Evolutionary conservation across 92 coral and sea anemone genomes (phyloP), one percentile per base, ranked within the genome.

Genomic region (Epizoanthus illoricatus): DNA sequence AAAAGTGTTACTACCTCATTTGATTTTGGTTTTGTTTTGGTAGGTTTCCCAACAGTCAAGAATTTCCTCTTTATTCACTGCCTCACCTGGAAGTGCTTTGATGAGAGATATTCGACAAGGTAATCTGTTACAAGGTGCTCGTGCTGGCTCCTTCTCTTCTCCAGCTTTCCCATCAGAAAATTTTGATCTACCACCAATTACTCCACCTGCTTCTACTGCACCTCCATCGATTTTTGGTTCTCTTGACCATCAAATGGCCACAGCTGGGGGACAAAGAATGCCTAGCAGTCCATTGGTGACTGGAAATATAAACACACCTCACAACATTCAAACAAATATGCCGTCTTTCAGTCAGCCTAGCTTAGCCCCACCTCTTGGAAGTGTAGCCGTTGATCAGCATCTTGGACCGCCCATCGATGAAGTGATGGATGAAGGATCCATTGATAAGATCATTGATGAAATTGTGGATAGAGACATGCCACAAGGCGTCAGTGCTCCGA

Each of bases 401-500:
- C 88, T 88, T 19, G 85, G 87, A 11, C 71, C 89, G 7, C 85
- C 84, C 9, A 80, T 91, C 19, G 90, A 81, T 64, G 85, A 90
- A 71, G 67, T 86, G 47, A 73, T 91, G 62, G 96, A 84, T 21
- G 95, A 93, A 64, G 95, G 89, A 17, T 89, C 94, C 41, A 90
- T 97, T 84, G 99, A 97, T 39, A 91, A 90, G 81, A 85, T 97
- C 54, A 86, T 94, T 82, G 99, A 97, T 61, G 98, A 97, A 84
- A 94, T 96, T 91, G 95, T 96, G 16, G 99, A 96, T 65, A 87
- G 98, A 33, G 94, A 96, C 75, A 86, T 93, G 92, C 97, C 94
- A 2, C 97, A 94, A 74, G 97, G 97, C 74, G 91, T 92, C 65
- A 91, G 88, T 74, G 92, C 91, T 21, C 91, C 97, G 21, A 90